phyloP scores from a whole-genome alignment of 1,140 invertebrate species.

The Caerostris extrusa region DNA sequence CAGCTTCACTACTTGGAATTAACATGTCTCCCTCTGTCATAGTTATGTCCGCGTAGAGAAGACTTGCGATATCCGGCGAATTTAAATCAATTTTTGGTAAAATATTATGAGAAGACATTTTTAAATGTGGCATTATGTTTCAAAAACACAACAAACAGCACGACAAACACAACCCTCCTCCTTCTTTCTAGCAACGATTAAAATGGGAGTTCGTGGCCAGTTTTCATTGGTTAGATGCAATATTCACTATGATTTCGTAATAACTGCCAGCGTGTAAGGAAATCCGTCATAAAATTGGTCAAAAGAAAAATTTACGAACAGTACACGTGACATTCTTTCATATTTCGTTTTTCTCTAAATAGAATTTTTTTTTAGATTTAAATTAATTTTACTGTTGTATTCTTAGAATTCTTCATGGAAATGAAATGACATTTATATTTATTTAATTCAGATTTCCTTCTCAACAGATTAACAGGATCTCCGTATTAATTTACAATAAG shows the following conservation, averaged over 20 bases:
- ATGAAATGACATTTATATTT: too few relatives aligned
- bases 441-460: too few relatives aligned
- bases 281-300: neutral
- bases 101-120: conserved; percentile 14
- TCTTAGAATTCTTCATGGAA: too few relatives aligned
- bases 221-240: conserved; percentile 62
- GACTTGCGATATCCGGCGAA: neutral
- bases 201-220: conserved; percentile 21
- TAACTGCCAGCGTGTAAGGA: conserved; percentile 50
- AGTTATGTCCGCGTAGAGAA: conserved; percentile 23
- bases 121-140: conserved; percentile 70
- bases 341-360: too few relatives aligned
- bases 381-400: too few relatives aligned
- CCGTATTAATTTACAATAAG: too few relatives aligned
- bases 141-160: neutral
- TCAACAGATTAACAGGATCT: too few relatives aligned
- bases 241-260: conserved; percentile 31
- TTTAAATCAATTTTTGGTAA: conserved; percentile 59
- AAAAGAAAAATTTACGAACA: neutral
- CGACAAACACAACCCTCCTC: conserved; percentile 24
- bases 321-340: neutral
- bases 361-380: too few relatives aligned
- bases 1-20: conserved; percentile 47
- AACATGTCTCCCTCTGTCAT: conserved; percentile 21
- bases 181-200: neutral